Conservation (phyloP, 2,797 vertebrate species). For the Nannoperca obscura region DNA sequence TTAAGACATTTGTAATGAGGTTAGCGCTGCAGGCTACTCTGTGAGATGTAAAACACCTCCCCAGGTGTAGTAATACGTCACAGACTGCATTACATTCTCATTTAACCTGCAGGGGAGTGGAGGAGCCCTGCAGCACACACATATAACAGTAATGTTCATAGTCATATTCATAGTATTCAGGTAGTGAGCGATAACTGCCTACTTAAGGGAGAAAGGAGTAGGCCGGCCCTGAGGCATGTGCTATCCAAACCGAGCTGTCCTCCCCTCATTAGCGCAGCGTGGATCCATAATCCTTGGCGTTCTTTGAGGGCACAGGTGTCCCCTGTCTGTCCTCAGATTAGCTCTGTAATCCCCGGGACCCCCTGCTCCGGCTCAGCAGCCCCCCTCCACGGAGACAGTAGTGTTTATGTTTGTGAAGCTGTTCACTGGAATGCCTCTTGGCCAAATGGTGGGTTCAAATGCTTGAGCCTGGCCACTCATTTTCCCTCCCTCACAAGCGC, state of each 20-base stretch:
- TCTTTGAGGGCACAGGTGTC: conserved; percentile 85
- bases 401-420: conserved; percentile 78
- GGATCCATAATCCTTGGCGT: conserved; percentile 80
- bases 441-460: conserved; percentile 63
- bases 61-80: conserved; percentile 12
- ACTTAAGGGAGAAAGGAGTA: conserved; percentile 51
- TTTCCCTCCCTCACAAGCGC: conserved; percentile 28
- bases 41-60: conserved; percentile 14
- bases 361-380: conserved; percentile 62
- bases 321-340: conserved; percentile 86
- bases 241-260: conserved; percentile 47
- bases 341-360: conserved; percentile 80
- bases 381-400: conserved; percentile 41
- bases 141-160: neutral
- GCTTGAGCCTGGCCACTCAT: conserved; percentile 45
- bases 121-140: conserved; percentile 18
- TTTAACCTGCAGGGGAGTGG: conserved; percentile 6
- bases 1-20: conserved; percentile 24
- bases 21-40: conserved; percentile 8
- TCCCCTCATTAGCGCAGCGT: conserved; percentile 80
- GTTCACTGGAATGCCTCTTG: conserved; percentile 65
- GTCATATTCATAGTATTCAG: conserved; percentile 7
- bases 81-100: conserved; percentile 13
- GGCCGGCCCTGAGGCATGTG: conserved; percentile 38
- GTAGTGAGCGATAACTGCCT: conserved; percentile 10